Base-by-base conservation (phyloP, 1,140 invertebrate species). In the Cotesia typhae region DNA sequence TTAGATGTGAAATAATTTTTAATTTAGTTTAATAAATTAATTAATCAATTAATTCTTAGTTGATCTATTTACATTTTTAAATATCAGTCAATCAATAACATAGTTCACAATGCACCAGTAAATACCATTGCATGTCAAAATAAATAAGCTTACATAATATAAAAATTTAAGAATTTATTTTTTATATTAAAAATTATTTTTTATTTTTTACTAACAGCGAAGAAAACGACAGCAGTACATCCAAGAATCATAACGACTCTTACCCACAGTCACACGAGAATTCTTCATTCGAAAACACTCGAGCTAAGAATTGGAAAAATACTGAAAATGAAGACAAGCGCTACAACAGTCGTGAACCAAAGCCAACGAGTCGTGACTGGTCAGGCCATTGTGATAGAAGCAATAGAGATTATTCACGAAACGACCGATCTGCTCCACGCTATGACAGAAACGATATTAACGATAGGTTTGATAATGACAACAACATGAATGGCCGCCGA, bases 321-420 rank as follows among this genome's bases (percentile, higher is more conserved):
- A 79, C 80, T 4, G 78, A 79, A 35, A 84, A 80, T 64, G 82
- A 82, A 72, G 79, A 79, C 37, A 80, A 77, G 68, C 36, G 73
- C 60, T 51, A 73, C 1, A 81, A 83, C 20, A 79, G 76, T 70
- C 78, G 72, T 60, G 74, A 72, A 41, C 80, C 81, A 51, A 80
- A 75, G 72, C 70, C 69, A 72, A 52, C 7, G 1, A 77, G 64
- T 38, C 41, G 41, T 10, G 41, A 47, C 41, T 37, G 63, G 1
- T 10, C 66, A 75, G 57, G 28, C 5, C 20, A 57, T 55, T 47
- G 67, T 20, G 74, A 72, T 4, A 55, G 66, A 60, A 63, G 41
- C 37, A 52, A 51, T 17, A 37, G 52, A 12, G 66, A 74, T 41
- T 59, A 74, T 41, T 41, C 60, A 17, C 38, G 72, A 71, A 71